These are phyloP conservation scores for Carassius auratus DNA, from an alignment of 2,113 vertebrate genomes.

Conservation along the genomic window DNA sequence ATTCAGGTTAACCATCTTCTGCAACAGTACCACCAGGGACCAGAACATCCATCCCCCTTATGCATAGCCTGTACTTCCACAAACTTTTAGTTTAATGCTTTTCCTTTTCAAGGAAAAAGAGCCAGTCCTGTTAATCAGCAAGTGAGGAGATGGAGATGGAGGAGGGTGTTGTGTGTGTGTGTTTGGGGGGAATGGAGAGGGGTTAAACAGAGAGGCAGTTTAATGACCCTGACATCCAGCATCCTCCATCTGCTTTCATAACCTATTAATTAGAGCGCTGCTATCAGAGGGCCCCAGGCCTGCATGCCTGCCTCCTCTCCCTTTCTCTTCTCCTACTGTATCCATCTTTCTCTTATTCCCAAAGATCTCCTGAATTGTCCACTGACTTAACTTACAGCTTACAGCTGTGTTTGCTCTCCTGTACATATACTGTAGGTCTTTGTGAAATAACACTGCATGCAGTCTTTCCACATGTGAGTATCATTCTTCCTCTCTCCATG, in stretches of 20 bases:
- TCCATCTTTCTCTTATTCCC: neutral
- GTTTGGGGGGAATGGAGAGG: slow-evolving; percentile 43
- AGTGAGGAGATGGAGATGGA: slow-evolving; percentile 37
- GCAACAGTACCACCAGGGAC: slow-evolving; percentile 41
- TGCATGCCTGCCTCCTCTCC: slow-evolving; percentile 20
- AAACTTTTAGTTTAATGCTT: neutral
- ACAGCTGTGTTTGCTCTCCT: neutral
- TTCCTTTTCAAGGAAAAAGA: slow-evolving; percentile 55
- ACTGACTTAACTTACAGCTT: neutral
- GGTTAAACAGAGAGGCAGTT: slow-evolving; percentile 55
- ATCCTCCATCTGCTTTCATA: slow-evolving; percentile 71
- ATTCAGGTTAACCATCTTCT: slow-evolving; percentile 39
- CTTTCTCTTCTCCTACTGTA: slow-evolving; percentile 28
- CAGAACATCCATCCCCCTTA: slow-evolving; percentile 25
- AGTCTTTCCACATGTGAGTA: neutral
- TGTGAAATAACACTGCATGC: neutral
- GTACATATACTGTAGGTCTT: neutral
- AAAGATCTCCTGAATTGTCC: slow-evolving; percentile 16
- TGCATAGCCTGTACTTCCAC: slow-evolving; percentile 5
- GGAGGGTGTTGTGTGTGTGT: slow-evolving; percentile 42
- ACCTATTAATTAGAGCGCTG: slow-evolving; percentile 60
- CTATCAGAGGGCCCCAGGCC: slow-evolving; percentile 46
- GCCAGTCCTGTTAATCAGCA: slow-evolving; percentile 50
- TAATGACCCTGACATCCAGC: slow-evolving; percentile 61
- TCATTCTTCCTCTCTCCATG: slow-evolving; percentile 46